A percentile compares a stretch with the other conserved stretches of the same genome.
These are phyloP conservation scores for Sitophilus oryzae DNA, from an alignment of 1,140 invertebrate species.

Conservation along the genomic window DNA sequence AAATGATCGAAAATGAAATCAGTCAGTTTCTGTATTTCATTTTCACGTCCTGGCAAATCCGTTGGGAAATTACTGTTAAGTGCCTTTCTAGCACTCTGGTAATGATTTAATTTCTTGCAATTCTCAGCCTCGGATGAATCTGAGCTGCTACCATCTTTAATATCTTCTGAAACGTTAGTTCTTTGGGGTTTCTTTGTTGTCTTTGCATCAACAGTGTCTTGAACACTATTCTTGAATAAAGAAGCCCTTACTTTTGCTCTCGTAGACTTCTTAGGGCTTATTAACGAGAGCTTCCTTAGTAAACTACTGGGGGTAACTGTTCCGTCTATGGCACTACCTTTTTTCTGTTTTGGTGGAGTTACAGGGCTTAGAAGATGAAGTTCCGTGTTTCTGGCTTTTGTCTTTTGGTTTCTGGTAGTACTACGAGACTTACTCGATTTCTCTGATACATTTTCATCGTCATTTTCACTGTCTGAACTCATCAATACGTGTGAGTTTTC, in stretches of 20 bases:
- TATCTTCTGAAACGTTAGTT: no score
- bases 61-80: conserved; percentile 65
- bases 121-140: no score
- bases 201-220: conserved; percentile 1
- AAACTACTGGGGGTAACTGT: conserved; percentile 31
- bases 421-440: background rate
- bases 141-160: no score
- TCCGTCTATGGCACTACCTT: conserved; percentile 17
- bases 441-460: background rate
- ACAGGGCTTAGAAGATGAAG: conserved; percentile 14
- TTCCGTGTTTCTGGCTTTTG: conserved; percentile 2
- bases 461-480: conserved; percentile 2
- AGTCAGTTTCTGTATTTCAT: conserved; percentile 64
- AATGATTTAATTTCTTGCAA: conserved; percentile 36
- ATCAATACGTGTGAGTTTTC: background rate
- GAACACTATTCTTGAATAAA: background rate
- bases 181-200: conserved; percentile 15
- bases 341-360: conserved; percentile 38
- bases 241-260: background rate
- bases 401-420: conserved; percentile 25
- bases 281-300: conserved; percentile 29
- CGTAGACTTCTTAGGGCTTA: conserved; percentile 25
- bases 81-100: conserved; percentile 55
- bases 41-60: conserved; percentile 69
- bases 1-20: conserved; percentile 66